These are phyloP conservation scores for Panthera uncia DNA, from an alignment of 2,113 vertebrate species.

Conservation along the genomic window DNA sequence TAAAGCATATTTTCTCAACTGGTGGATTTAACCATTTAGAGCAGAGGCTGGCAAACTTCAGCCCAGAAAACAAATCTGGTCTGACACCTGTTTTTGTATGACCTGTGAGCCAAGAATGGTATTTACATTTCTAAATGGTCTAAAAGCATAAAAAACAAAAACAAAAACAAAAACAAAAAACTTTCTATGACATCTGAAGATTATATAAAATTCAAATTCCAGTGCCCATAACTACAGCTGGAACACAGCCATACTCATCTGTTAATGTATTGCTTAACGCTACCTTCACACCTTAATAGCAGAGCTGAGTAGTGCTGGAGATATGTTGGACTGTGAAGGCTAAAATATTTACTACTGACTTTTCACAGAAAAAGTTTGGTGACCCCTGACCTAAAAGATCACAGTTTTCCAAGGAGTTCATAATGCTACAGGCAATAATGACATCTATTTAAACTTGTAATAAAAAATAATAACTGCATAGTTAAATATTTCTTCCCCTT, in stretches of 20 bases:
- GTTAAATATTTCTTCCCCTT: neutral
- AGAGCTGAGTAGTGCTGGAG: neutral
- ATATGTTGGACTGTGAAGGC: neutral
- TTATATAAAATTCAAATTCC: constrained; percentile 36
- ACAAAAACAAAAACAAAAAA: neutral
- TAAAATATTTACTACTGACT: neutral
- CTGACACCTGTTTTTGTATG: neutral
- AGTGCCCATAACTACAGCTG: neutral
- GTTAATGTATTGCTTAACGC: neutral
- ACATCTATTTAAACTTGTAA: neutral
- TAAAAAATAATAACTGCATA: neutral
- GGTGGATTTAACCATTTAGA: neutral
- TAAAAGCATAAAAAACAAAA: constrained; percentile 8
- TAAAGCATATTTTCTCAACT: neutral
- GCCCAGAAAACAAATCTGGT: neutral
- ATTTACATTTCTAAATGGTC: constrained; percentile 28
- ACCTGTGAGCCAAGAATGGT: neutral
- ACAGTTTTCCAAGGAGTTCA: neutral
- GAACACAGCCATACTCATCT: neutral
- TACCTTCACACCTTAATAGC: neutral
- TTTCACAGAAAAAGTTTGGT: neutral
- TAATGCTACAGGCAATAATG: neutral
- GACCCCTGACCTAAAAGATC: neutral
- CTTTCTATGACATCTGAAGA: constrained; percentile 3
- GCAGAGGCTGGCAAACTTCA: constrained; percentile 8